Conservation (phyloP, 2,113 vertebrate genomes). For the Chelonoidis abingdonii region DNA sequence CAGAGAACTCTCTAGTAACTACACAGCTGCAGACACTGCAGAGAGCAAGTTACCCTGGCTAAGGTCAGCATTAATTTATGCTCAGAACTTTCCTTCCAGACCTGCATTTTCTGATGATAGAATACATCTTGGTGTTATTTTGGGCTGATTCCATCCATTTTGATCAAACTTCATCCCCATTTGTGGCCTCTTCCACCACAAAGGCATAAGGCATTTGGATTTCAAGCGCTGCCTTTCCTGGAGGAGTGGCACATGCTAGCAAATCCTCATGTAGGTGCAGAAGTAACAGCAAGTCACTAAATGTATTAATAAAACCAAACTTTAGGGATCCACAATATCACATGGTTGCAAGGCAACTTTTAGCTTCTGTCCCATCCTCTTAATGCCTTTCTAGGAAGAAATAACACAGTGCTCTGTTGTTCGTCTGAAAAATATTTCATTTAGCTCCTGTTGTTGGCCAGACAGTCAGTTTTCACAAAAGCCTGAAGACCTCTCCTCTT, state of each 20-base stretch:
- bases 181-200: slow-evolving; percentile 55
- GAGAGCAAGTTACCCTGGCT: slow-evolving; percentile 46
- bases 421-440: not conserved
- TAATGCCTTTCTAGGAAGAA: slow-evolving; percentile 23
- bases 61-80: slow-evolving; percentile 54
- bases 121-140: slow-evolving; percentile 65
- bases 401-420: not conserved
- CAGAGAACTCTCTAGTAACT: slow-evolving; percentile 63
- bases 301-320: slow-evolving; percentile 36
- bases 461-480: not conserved
- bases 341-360: not conserved
- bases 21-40: slow-evolving; percentile 72
- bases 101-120: slow-evolving; percentile 58
- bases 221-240: slow-evolving; percentile 4
- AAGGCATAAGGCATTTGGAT: not conserved
- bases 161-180: slow-evolving; percentile 53
- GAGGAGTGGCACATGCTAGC: slow-evolving; percentile 16
- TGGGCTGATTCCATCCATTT: slow-evolving; percentile 48
- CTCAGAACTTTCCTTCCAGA: slow-evolving; percentile 61
- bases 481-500: not conserved
- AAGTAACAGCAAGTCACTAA: slow-evolving; percentile 31
- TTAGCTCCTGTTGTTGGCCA: slow-evolving; percentile 22
- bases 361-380: slow-evolving; percentile 1
- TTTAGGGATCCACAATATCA: slow-evolving; percentile 21
- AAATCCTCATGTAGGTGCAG: slow-evolving; percentile 59